Evolutionary conservation across 2,797 vertebrate genomes (phyloP).

Genomic region (Girardinus metallicus): DNA sequence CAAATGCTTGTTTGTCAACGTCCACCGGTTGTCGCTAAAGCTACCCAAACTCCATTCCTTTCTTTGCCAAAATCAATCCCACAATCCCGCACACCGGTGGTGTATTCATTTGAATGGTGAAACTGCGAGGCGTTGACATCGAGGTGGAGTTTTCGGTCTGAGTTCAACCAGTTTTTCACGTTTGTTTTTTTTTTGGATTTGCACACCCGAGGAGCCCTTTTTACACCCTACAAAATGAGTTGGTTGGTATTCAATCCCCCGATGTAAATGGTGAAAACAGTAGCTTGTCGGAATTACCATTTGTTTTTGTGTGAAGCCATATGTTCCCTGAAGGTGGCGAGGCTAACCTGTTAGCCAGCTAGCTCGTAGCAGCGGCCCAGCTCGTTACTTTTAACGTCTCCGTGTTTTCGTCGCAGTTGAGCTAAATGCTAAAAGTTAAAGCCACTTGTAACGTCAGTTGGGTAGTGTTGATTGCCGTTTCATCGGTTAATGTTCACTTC

Average conservation of each 20-base stretch:
- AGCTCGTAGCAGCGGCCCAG: constrained; percentile 55
- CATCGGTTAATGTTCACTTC: neutral
- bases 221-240: constrained; percentile 53
- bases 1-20: fast-evolving
- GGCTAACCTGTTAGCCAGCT: constrained; percentile 50
- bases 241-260: constrained; percentile 63
- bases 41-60: constrained; percentile 8
- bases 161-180: constrained; percentile 36
- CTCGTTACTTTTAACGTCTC: constrained; percentile 30
- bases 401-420: constrained; percentile 32
- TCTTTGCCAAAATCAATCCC: constrained; percentile 69
- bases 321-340: constrained; percentile 39
- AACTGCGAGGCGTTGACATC: constrained; percentile 28
- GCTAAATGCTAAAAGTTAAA: constrained; percentile 38
- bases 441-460: constrained; percentile 5
- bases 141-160: constrained; percentile 10
- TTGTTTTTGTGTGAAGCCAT: constrained; percentile 28
- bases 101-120: constrained; percentile 82
- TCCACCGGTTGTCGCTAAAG: constrained; percentile 69
- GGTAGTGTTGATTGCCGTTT: neutral
- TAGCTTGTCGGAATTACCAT: neutral
- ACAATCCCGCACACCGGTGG: constrained; percentile 67
- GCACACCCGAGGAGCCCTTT: constrained; percentile 6
- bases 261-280: neutral
- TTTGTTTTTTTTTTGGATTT: constrained; percentile 30